Conservation (phyloP, 1,140 invertebrate species). For the Drosophila grimshawi region DNA sequence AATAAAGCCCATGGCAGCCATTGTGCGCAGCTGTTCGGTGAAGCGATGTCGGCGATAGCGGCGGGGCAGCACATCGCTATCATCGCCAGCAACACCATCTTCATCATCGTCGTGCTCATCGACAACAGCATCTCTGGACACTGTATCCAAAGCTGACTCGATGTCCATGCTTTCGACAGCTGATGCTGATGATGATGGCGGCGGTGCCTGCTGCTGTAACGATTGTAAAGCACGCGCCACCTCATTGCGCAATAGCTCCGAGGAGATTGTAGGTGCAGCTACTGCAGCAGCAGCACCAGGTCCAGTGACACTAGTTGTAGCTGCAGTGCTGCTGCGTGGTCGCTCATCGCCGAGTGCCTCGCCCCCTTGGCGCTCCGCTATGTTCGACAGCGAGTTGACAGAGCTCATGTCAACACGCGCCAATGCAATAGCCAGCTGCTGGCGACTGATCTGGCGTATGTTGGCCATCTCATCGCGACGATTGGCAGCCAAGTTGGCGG, state of each 20-base stretch:
- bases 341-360: slow-evolving; percentile 58
- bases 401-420: slow-evolving; percentile 68
- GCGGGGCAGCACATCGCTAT: slow-evolving; percentile 71
- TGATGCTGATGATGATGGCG: slow-evolving; percentile 3
- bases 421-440: slow-evolving; percentile 76
- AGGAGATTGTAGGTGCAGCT: slow-evolving; percentile 49
- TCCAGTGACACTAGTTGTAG: not conserved
- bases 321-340: slow-evolving; percentile 31
- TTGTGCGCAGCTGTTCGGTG: slow-evolving; percentile 90
- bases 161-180: slow-evolving; percentile 65
- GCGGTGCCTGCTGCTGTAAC: slow-evolving; percentile 39
- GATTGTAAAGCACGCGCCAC: slow-evolving; percentile 69
- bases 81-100: slow-evolving; percentile 53
- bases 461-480: slow-evolving; percentile 66
- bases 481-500: slow-evolving; percentile 51
- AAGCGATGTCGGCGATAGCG: slow-evolving; percentile 75
- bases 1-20: slow-evolving; percentile 94
- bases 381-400: slow-evolving; percentile 79
- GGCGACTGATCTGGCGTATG: slow-evolving; percentile 81
- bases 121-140: slow-evolving; percentile 1
- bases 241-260: slow-evolving; percentile 67
- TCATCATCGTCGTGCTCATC: slow-evolving; percentile 53
- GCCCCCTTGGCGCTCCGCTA: slow-evolving; percentile 75
- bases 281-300: slow-evolving; percentile 1
- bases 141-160: slow-evolving; percentile 22